Conservation (phyloP, 2,888 invertebrate species). For the Drosophila fulvimacula region DNA sequence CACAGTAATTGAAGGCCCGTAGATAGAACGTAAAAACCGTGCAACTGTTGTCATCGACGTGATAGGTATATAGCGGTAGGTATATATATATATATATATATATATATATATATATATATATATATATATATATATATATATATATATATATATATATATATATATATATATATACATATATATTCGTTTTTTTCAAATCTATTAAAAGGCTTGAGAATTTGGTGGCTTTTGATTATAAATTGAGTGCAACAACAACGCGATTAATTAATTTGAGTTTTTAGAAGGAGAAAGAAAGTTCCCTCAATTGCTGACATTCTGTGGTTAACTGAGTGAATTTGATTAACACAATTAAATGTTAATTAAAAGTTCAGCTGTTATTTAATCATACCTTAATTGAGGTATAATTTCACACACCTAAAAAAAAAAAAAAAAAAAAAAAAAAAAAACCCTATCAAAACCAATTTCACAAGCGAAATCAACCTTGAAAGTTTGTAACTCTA, state of each 20-base stretch:
- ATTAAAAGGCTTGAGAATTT: slow-evolving; percentile 47
- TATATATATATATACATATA: neutral
- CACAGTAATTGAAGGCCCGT: slow-evolving; percentile 29
- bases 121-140: neutral
- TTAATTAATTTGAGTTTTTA: slow-evolving; percentile 57
- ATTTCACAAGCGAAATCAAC: neutral
- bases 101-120: neutral
- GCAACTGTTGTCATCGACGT: slow-evolving; percentile 39
- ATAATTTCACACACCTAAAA: neutral
- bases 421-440: neutral
- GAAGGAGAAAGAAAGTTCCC: slow-evolving; percentile 15
- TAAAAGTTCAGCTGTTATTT: slow-evolving; percentile 22
- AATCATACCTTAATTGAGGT: slow-evolving; percentile 27
- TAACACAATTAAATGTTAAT: slow-evolving; percentile 51
- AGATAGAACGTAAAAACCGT: slow-evolving; percentile 21
- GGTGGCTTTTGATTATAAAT: slow-evolving; percentile 23
- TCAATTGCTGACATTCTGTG: slow-evolving; percentile 27
- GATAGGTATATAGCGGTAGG: slow-evolving; percentile 12
- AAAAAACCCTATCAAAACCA: neutral
- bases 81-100: neutral
- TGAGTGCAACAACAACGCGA: slow-evolving; percentile 8
- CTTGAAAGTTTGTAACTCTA: neutral
- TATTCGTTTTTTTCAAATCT: slow-evolving; percentile 49
- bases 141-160: neutral
- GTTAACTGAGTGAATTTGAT: slow-evolving; percentile 48